Percentiles rank a stretch among this genome's conserved stretches.
phyloP scores from a whole-genome alignment of 2,113 vertebrate species.

The Sceloporus undulatus region DNA sequence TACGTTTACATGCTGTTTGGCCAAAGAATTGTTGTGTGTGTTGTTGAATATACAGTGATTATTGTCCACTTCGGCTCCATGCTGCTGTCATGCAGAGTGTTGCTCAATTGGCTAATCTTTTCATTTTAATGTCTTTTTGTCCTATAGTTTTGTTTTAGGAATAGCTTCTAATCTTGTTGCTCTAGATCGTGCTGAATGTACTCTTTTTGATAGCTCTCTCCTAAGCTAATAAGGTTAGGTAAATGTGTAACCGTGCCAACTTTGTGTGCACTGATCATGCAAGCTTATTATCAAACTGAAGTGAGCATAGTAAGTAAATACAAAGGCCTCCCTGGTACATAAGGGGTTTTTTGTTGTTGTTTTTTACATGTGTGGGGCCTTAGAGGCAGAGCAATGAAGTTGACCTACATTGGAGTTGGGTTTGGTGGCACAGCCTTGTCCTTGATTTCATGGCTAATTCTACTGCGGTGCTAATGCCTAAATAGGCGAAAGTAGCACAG shows the following conservation, averaged over 20 bases:
- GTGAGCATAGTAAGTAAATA: too few relatives aligned
- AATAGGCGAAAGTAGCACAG: too few relatives aligned
- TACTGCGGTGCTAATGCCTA: too few relatives aligned
- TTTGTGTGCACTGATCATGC: background rate
- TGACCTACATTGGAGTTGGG: too few relatives aligned
- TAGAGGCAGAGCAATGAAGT: too few relatives aligned
- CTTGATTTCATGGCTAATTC: too few relatives aligned
- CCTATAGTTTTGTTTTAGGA: background rate
- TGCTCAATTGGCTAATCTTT: slow-evolving; percentile 15
- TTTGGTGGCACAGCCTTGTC: too few relatives aligned
- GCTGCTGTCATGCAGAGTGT: background rate
- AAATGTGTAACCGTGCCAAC: background rate
- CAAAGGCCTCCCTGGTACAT: too few relatives aligned
- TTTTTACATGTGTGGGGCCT: too few relatives aligned
- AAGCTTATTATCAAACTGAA: too few relatives aligned
- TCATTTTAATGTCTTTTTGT: background rate
- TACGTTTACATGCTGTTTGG: slow-evolving; percentile 66
- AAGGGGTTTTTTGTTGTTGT: too few relatives aligned
- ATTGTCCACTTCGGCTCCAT: slow-evolving; percentile 37
- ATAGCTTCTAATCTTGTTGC: background rate
- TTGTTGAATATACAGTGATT: slow-evolving; percentile 56
- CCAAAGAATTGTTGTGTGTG: slow-evolving; percentile 60
- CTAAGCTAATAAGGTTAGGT: background rate
- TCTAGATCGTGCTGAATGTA: background rate
- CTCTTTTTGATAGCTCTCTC: background rate